Conservation (phyloP, 2,113 vertebrate species). For the Vulpes lagopus region DNA sequence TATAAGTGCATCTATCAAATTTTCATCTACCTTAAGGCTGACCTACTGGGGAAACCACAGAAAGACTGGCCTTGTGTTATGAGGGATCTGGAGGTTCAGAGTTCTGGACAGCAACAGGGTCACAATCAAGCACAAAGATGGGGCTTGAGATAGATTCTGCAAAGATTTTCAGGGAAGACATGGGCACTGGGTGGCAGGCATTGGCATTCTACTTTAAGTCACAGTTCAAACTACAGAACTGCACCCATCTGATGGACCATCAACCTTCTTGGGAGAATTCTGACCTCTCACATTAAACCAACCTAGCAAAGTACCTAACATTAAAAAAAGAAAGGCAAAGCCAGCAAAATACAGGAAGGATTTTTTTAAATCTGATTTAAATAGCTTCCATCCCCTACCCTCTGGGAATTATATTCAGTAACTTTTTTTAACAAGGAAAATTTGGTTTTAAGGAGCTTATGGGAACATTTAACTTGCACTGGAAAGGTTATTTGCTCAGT, state of each 20-base stretch:
- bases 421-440: slow-evolving; percentile 74
- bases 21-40: slow-evolving; percentile 75
- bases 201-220: slow-evolving; percentile 63
- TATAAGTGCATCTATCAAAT: slow-evolving; percentile 80
- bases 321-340: neutral
- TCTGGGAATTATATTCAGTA: slow-evolving; percentile 63
- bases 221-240: neutral
- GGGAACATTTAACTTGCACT: slow-evolving; percentile 70
- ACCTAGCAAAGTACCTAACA: neutral
- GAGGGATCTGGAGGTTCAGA: slow-evolving; percentile 63
- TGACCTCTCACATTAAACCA: neutral
- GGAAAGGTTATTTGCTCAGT: slow-evolving; percentile 74
- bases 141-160: slow-evolving; percentile 63
- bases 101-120: slow-evolving; percentile 44
- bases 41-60: slow-evolving; percentile 62
- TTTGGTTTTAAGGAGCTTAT: slow-evolving; percentile 75
- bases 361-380: slow-evolving; percentile 52
- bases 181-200: neutral
- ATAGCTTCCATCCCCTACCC: neutral
- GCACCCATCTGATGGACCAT: neutral
- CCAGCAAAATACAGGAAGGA: neutral
- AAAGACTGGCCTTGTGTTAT: slow-evolving; percentile 52
- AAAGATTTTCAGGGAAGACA: slow-evolving; percentile 50
- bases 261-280: neutral
- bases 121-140: slow-evolving; percentile 76